Evolutionary conservation across 2,113 vertebrate species (phyloP), one percentile per base, ranked within the genome.

Genomic region (Anguilla japonica): DNA sequence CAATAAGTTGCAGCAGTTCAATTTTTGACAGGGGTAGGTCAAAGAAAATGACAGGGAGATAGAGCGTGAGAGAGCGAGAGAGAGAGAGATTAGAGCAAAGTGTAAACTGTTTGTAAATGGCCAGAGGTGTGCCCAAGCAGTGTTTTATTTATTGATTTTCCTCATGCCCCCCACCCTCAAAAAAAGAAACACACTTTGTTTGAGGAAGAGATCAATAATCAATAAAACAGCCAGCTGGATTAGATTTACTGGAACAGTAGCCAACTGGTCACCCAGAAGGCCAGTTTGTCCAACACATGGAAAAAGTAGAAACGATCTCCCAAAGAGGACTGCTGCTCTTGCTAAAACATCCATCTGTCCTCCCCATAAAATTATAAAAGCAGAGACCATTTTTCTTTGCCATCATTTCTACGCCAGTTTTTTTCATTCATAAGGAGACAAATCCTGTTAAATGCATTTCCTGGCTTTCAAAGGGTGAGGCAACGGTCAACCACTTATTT

Each of bases 371-470:
- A 87, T 16, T 3, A 78, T 60, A 56, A 80, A 50, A 78, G 22
- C 78, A 85, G 41, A 40, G 57, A 39, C 34, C 46, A 79, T 56
- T 78, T 75, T 88, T 53, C 41, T 7, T 34, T 50, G 81, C 56
- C 57, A 8, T 75, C 71, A 15, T 16, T 50, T 87, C 85, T 75
- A 8, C 40, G 60, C 43, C 84, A 79, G 60, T 75, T 29, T 75
- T 29, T 71, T 84, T 83, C 50, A 26, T 78, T 60, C 34, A 56
- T 63, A 83, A 86, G 79, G 60, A 14, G 83, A 84, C 60, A 60
- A 39, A 40, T 63, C 46, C 57, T 75, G 81, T 75, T 87, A 87
- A 87, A 83, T 20, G 50, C 82, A 87, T 79, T 83, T 83, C 67
- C 82, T n/a, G 80, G 43, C 57, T 86, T 60, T 39, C 29, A 79